phyloP scores from a whole-genome alignment of 2,888 invertebrate species.

The Aporophyla lueneburgensis region DNA sequence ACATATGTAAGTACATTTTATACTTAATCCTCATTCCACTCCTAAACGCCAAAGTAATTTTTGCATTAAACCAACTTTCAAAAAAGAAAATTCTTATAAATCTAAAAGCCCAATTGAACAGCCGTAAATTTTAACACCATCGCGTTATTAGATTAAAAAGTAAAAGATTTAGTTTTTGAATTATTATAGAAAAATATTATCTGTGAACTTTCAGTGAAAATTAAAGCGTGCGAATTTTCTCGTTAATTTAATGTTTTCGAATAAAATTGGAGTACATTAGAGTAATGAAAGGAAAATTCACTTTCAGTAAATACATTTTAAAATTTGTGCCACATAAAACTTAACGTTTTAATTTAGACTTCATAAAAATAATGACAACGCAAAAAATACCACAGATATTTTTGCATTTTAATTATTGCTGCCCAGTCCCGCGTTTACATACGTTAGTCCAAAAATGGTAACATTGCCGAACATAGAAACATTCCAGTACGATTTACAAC shows the following conservation, averaged over 20 bases:
- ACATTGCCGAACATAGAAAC: constrained; percentile 31
- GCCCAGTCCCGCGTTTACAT: background rate
- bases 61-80: constrained; percentile 41
- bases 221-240: constrained; percentile 21
- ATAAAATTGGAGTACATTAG: constrained; percentile 11
- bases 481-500: constrained; percentile 26
- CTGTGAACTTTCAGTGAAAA: constrained; percentile 5
- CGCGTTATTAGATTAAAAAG: constrained; percentile 56
- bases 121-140: constrained; percentile 58
- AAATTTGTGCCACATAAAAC: background rate
- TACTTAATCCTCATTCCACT: constrained; percentile 41
- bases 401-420: background rate
- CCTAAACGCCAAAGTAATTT: constrained; percentile 55
- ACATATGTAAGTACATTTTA: constrained; percentile 18
- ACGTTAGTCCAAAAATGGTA: constrained; percentile 28
- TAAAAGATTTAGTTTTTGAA: constrained; percentile 54
- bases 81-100: constrained; percentile 55
- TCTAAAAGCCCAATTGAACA: constrained; percentile 58
- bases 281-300: constrained; percentile 10
- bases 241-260: constrained; percentile 22
- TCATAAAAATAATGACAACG: background rate
- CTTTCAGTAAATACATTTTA: background rate
- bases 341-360: background rate
- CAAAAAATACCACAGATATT: background rate
- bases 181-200: constrained; percentile 38